A percentile compares a stretch with the other conserved stretches of the same genome.
Evolutionary conservation across 2,888 invertebrate species (phyloP).

Genomic region (Mimumesa dahlbomi): DNA sequence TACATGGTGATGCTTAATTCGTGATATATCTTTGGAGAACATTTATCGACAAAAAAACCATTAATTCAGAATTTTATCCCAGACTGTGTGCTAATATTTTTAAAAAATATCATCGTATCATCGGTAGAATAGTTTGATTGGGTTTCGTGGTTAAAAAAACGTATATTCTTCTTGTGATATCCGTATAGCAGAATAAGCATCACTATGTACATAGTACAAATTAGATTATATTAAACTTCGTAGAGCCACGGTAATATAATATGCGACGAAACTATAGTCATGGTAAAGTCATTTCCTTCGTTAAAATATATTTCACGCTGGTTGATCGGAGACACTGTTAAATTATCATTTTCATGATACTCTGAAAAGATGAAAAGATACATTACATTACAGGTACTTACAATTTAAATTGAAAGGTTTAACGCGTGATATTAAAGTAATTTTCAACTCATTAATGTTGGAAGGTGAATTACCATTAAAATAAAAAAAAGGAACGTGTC

Average conservation of each 20-base stretch:
- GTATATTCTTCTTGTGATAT: slow-evolving; percentile 6
- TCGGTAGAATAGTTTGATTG: slow-evolving; percentile 5
- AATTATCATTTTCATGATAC: neutral
- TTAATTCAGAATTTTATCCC: too few species aligned
- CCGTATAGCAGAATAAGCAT: slow-evolving; percentile 18
- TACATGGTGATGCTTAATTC: slow-evolving; percentile 34
- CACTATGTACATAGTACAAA: slow-evolving; percentile 12
- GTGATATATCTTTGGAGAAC: too few species aligned
- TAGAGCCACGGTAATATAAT: neutral
- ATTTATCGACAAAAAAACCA: too few species aligned
- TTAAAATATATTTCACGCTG: slow-evolving; percentile 8
- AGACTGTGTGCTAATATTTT: too few species aligned
- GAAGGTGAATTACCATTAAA: too few species aligned
- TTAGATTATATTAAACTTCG: slow-evolving; percentile 31
- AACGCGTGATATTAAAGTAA: too few species aligned
- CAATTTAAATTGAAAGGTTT: too few species aligned
- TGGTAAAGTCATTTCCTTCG: neutral
- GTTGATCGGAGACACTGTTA: slow-evolving; percentile 14
- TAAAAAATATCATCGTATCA: too few species aligned
- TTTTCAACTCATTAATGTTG: too few species aligned
- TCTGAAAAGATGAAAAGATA: neutral
- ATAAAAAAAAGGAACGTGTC: neutral
- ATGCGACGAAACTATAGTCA: neutral
- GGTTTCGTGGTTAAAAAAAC: neutral
- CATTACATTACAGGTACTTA: neutral